Percentiles rank a stretch among this genome's conserved stretches.
Conservation (phyloP, 2,113 vertebrate genomes). For the Austrofundulus limnaeus region DNA sequence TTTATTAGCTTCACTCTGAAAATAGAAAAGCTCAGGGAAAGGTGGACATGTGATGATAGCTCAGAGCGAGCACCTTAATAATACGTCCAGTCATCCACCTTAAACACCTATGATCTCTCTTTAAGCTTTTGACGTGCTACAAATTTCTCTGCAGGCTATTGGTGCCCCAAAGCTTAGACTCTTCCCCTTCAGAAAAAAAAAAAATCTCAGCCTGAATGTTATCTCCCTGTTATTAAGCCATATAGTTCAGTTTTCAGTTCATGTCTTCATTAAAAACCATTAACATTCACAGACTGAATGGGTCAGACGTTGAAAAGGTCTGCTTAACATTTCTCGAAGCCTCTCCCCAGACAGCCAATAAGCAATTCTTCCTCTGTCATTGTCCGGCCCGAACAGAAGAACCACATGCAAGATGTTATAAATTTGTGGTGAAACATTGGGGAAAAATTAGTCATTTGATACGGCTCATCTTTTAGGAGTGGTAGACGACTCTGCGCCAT, state of each 20-base stretch:
- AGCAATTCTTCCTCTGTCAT: slow-evolving; percentile 93
- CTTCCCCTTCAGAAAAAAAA: slow-evolving; percentile 20
- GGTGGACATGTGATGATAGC: slow-evolving; percentile 67
- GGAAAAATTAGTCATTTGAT: slow-evolving; percentile 43
- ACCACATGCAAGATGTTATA: slow-evolving; percentile 34
- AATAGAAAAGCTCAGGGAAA: slow-evolving; percentile 72
- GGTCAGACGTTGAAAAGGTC: slow-evolving; percentile 95
- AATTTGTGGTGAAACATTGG: slow-evolving; percentile 51
- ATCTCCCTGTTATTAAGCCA: slow-evolving; percentile 80
- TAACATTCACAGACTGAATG: slow-evolving; percentile 94
- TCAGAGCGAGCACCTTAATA: slow-evolving; percentile 61
- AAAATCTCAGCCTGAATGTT: slow-evolving; percentile 2
- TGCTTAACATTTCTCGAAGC: slow-evolving; percentile 94
- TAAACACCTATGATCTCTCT: slow-evolving; percentile 60
- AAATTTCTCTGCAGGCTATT: slow-evolving; percentile 33
- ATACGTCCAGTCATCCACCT: slow-evolving; percentile 51
- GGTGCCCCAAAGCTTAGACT: slow-evolving; percentile 23
- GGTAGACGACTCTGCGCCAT: slow-evolving; percentile 52
- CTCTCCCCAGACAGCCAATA: slow-evolving; percentile 66
- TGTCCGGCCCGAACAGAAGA: slow-evolving; percentile 54
- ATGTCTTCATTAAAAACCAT: slow-evolving; percentile 94
- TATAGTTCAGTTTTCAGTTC: slow-evolving; percentile 86
- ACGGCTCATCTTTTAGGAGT: slow-evolving; percentile 49
- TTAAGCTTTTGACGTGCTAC: slow-evolving; percentile 37
- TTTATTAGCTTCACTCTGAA: slow-evolving; percentile 76